Percentiles rank a stretch among this genome's conserved stretches.
Evolutionary conservation across 2,113 vertebrate genomes (phyloP).

Genomic region (Pedionomus torquatus): DNA sequence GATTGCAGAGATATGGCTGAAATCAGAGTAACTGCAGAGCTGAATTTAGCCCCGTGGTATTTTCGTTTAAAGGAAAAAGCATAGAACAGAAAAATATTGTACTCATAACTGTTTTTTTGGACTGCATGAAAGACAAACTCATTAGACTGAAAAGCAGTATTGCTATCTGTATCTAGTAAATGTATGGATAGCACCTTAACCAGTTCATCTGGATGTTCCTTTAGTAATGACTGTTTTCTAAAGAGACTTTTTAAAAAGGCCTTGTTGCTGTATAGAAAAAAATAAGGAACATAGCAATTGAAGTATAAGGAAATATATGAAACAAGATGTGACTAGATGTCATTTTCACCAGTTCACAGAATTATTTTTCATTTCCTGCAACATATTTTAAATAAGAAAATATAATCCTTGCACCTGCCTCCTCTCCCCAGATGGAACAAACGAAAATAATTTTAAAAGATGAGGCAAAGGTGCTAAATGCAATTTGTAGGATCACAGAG

Average conservation of each 20-base stretch:
- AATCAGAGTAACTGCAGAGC: slow-evolving; percentile 11
- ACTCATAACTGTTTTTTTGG: background rate
- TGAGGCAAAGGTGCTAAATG: background rate
- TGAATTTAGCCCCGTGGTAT: slow-evolving; percentile 18
- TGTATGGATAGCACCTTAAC: background rate
- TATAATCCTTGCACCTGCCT: background rate
- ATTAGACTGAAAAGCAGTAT: background rate
- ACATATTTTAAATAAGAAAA: background rate
- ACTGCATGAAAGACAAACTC: slow-evolving; percentile 10
- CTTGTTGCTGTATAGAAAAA: background rate
- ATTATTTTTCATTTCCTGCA: background rate
- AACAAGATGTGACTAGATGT: background rate
- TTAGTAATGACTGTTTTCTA: background rate
- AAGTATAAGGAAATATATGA: background rate
- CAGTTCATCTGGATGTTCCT: background rate
- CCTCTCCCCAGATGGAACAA: background rate
- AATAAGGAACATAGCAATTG: background rate
- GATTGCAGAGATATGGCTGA: background rate
- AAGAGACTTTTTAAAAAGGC: background rate
- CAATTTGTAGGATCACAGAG: background rate
- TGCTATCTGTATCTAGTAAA: background rate
- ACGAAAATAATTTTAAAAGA: background rate
- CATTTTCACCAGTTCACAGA: background rate
- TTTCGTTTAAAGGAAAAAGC: slow-evolving; percentile 17
- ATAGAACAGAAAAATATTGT: background rate